Evolutionary conservation across 2,797 vertebrate species (phyloP).

Genomic region (Hemibagrus guttatus): DNA sequence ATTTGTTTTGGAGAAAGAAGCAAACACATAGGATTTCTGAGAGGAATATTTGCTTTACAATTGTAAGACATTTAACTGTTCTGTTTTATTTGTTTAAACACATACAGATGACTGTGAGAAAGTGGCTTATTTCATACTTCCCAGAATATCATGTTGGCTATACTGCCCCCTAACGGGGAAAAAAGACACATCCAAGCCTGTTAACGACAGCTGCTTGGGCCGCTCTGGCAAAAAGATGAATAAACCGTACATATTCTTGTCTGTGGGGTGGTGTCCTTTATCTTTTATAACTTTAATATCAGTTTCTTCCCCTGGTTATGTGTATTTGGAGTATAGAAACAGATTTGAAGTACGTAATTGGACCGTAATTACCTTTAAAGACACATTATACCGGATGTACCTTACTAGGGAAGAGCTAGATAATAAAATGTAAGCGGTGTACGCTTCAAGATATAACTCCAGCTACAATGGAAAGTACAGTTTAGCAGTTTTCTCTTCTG

Average conservation of each 20-base stretch:
- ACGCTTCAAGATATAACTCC: too few species aligned
- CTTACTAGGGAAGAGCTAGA: not conserved
- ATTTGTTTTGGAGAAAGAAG: not conserved
- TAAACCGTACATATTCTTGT: not conserved
- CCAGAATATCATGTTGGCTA: constrained; percentile 21
- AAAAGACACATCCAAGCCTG: not conserved
- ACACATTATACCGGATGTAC: not conserved
- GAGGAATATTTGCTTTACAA: not conserved
- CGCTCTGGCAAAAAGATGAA: not conserved
- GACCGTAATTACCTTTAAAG: not conserved
- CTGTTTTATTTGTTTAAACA: not conserved
- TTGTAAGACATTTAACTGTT: not conserved
- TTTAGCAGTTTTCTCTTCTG: not conserved
- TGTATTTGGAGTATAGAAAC: not conserved
- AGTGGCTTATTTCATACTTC: not conserved
- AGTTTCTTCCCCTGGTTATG: not conserved
- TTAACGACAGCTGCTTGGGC: not conserved
- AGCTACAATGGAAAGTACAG: not conserved
- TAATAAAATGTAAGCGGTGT: not conserved
- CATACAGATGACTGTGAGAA: not conserved
- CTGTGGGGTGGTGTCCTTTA: not conserved
- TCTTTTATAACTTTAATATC: not conserved
- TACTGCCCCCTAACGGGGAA: constrained; percentile 50
- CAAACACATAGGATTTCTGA: not conserved
- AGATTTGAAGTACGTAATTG: not conserved